Conservation (phyloP, 1,140 invertebrate genomes). For the Amyelois transitella region DNA sequence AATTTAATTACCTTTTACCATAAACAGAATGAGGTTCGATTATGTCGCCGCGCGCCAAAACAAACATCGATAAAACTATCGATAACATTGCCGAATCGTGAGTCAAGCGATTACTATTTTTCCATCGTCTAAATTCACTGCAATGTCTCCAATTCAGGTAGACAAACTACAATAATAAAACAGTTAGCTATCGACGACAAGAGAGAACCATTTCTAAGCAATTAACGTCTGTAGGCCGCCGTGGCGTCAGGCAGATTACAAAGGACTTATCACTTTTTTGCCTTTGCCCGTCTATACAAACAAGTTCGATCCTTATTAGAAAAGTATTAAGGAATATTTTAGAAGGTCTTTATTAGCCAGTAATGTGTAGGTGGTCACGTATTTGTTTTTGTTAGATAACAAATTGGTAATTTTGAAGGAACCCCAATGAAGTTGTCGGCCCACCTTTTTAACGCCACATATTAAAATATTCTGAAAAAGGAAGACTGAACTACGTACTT, state of each 20-base stretch:
- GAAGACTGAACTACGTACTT: neutral
- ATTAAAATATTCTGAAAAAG: constrained; percentile 2
- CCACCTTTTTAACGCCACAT: constrained; percentile 14
- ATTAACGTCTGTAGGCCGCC: constrained; percentile 59
- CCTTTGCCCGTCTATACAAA: constrained; percentile 10
- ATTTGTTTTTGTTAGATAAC: constrained; percentile 63
- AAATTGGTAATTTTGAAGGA: constrained; percentile 56
- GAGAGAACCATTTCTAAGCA: constrained; percentile 58
- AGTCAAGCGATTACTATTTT: constrained; percentile 31
- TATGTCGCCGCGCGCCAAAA: constrained; percentile 19
- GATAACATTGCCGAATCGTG: constrained; percentile 33
- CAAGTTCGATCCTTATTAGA: constrained; percentile 18
- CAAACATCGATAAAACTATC: constrained; percentile 27
- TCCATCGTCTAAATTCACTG: constrained; percentile 29
- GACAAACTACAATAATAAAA: constrained; percentile 58
- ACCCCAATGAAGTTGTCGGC: constrained; percentile 44
- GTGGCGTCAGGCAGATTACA: constrained; percentile 69
- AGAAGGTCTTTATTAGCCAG: neutral
- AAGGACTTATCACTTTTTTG: constrained; percentile 65
- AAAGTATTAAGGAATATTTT: constrained; percentile 20
- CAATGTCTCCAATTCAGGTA: constrained; percentile 59
- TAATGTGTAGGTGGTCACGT: constrained; percentile 47
- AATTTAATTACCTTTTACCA: constrained; percentile 8
- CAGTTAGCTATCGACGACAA: constrained; percentile 41
- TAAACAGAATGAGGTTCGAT: neutral